Base-by-base conservation (phyloP, 2,888 invertebrate species). In the Cylindroiulus punctatus region DNA sequence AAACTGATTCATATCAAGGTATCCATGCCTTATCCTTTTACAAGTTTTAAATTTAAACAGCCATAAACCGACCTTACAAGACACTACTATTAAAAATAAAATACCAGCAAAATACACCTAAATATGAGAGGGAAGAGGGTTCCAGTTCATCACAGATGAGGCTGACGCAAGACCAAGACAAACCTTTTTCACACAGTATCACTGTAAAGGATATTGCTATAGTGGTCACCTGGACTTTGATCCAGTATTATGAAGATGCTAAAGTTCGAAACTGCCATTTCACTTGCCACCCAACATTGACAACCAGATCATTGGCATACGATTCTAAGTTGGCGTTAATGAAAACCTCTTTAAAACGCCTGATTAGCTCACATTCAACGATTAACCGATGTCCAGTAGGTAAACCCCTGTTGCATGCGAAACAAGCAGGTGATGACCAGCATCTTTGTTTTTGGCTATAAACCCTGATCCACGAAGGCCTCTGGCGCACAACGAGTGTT, bases 381-480 rank as follows among this genome's bases (percentile, higher is more conserved):
- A 30, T 26, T 76, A 76, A 30, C 14, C 22, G 76, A 76, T 76
- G 76, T 30, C 26, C 76, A 65, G 76, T 26, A 26, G 22, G 30
- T 14, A 76, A 14, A 76, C 76, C 76, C 12, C 8, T 0, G 30
- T 76, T 14, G 76, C 76, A 76, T 76, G 76, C 76, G 30, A 76
- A 76, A 76, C 76, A 76, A 30, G 76, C 76, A 76, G 76, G 30
- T 76, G 76, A 76, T 76, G 26, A 76, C 76, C 76, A 76, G 76
- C 76, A 76, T 76, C 76, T 76, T 76, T 26, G 10, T 30, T 76
- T 65, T 65, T 65, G 30, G 14, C 26, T 4, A 30, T 22, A 26
- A 12, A 76, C 30, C 76, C 30, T 76, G 30, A 30, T 76, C 30
- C 76, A 76, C 30, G 76, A 30, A 76, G 30, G 76, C 76, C 26